phyloP scores from a whole-genome alignment of 2,113 vertebrate genomes.

The Poicephalus gulielmi region DNA sequence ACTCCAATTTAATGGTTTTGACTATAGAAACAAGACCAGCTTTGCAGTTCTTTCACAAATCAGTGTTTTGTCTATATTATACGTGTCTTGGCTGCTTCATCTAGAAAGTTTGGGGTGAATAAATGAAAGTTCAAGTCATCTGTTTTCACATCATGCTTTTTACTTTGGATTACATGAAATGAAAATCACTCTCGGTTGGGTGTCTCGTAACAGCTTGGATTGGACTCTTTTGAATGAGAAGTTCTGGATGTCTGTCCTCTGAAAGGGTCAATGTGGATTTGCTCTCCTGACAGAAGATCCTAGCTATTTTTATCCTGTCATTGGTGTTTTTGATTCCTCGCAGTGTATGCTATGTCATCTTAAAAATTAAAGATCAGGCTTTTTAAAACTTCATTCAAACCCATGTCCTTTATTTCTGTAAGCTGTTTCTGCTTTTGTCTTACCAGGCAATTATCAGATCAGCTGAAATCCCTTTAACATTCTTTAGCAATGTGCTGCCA shows the following conservation, averaged over 20 bases:
- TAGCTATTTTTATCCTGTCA: not conserved
- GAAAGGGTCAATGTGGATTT: not conserved
- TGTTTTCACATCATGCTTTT: not conserved
- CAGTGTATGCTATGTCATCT: not conserved
- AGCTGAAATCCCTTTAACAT: not conserved
- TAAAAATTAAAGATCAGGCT: not conserved
- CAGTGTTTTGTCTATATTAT: not conserved
- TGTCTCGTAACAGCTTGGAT: not conserved
- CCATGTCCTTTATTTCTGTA: not conserved
- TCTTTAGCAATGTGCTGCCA: slow-evolving; percentile 42
- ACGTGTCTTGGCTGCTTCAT: slow-evolving; percentile 8
- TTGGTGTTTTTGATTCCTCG: not conserved
- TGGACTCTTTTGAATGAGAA: accelerated
- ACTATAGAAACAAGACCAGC: not conserved
- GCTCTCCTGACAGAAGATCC: not conserved
- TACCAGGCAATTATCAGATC: slow-evolving; percentile 33
- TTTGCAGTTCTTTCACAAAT: not conserved
- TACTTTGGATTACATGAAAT: not conserved
- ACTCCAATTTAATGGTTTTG: slow-evolving; percentile 45
- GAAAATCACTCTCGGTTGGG: not conserved
- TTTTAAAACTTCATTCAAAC: not conserved
- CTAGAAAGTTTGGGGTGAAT: not conserved
- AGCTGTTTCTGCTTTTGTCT: slow-evolving; percentile 3
- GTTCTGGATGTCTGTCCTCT: not conserved
- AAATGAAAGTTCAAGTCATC: not conserved